phyloP scores from a whole-genome alignment of 1,140 invertebrate genomes.

The Bombus difficillimus region DNA sequence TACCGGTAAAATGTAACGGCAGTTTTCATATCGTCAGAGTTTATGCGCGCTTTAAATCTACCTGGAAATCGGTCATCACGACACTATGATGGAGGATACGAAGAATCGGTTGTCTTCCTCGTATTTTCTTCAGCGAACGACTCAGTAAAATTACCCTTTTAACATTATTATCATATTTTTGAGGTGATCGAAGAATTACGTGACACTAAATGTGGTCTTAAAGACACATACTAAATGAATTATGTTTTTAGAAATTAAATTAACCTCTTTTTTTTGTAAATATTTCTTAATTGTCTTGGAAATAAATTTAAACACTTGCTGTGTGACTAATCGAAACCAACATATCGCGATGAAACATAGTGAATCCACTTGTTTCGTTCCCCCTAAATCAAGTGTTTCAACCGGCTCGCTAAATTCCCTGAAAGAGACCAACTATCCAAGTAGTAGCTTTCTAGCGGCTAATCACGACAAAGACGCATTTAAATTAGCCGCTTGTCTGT shows the following conservation, averaged over 20 bases:
- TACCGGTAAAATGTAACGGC: neutral
- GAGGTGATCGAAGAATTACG: neutral
- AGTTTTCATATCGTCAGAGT: neutral
- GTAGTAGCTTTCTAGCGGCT: neutral
- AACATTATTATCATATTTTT: neutral
- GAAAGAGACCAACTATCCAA: neutral
- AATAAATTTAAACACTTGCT: too few relatives aligned
- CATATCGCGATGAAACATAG: too few relatives aligned
- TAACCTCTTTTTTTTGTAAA: too few relatives aligned
- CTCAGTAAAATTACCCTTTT: too few relatives aligned
- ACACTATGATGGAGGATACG: neutral
- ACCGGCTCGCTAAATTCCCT: neutral
- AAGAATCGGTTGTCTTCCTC: neutral
- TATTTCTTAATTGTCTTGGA: too few relatives aligned
- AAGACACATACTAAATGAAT: neutral
- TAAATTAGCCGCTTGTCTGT: constrained; percentile 23
- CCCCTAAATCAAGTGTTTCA: too few relatives aligned
- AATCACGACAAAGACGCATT: constrained; percentile 1
- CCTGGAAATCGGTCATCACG: neutral
- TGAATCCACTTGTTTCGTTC: too few relatives aligned
- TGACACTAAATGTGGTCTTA: neutral
- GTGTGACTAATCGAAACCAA: too few relatives aligned
- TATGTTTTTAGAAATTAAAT: neutral
- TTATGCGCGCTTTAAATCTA: neutral
- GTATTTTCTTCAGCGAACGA: too few relatives aligned